These are phyloP conservation scores for Micromys minutus DNA, from an alignment of 2,113 vertebrate species.

Conservation along the genomic window DNA sequence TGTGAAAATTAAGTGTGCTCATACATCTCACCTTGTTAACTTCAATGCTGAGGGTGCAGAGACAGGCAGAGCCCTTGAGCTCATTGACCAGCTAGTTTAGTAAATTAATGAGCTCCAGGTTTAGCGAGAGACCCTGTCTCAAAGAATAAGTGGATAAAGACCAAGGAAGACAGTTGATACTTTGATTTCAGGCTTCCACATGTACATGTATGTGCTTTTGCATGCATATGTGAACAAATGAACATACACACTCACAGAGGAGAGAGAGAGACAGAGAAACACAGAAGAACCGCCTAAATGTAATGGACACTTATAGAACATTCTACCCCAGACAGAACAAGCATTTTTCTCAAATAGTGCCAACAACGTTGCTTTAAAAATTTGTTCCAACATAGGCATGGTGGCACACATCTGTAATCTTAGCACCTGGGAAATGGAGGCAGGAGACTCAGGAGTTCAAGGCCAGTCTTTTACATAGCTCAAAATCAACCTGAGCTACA, in stretches of 20 bases:
- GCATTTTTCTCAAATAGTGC: not conserved
- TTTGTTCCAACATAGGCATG: not conserved
- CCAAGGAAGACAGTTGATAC: not conserved
- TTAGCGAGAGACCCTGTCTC: not conserved
- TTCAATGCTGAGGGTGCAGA: not conserved
- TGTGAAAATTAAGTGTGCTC: not conserved
- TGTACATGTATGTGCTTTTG: not conserved
- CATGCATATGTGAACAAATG: not conserved
- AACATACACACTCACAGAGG: not conserved
- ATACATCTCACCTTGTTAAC: not conserved
- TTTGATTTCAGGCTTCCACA: not conserved
- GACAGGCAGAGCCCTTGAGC: not conserved
- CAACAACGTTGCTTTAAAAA: not conserved
- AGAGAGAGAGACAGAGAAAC: not conserved
- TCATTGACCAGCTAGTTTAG: not conserved
- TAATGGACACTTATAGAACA: not conserved
- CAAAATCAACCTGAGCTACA: not conserved
- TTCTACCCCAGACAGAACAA: not conserved
- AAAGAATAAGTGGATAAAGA: not conserved
- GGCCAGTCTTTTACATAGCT: not conserved
- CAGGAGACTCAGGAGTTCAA: not conserved
- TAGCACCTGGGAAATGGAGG: not conserved
- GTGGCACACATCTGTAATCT: not conserved
- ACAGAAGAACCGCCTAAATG: slow-evolving; percentile 10
- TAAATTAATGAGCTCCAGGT: not conserved